Base-by-base conservation (phyloP, 2,113 vertebrate genomes). In the Gymnorhina tibicen region DNA sequence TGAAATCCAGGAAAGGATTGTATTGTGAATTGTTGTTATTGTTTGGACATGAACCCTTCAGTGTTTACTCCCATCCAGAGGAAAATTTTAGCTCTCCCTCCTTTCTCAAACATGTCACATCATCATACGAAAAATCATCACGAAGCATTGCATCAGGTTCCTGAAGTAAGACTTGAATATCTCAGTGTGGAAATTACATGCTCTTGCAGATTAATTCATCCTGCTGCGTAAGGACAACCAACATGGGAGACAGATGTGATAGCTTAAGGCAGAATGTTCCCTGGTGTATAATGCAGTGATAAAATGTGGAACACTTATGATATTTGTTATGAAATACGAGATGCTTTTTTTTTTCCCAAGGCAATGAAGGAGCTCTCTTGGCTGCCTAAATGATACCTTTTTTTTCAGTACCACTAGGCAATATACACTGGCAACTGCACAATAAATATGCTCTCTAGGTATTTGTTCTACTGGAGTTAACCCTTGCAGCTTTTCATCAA, bases 301-400 rank as follows among this genome's bases (percentile, higher is more conserved):
- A 86, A 93, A 92, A 90, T 52, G 41, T 56, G 62, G 33, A 92
- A 93, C 23, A 24, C 3, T 93, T 59, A 83, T 10, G 10, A 73
- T 92, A 87, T 88, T 85, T 87, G 33, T 88, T 80, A 73, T 56
- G 56, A 96, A 86, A 88, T 68, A 83, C 39, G 12, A 67, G 16
- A 15, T 5, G 14, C 1, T 8, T 59, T 69, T 76, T 70, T 66
- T 73, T 39, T 16, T 7, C 49, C 44, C 3, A 3, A 67, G 33
- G 67, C 39, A 73, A 69, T 68, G 83, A 72, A 93, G 35, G 18
- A 83, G 2, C 21, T 96, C 66, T 69, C 27, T 44, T 92, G 63
- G 62, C 62, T 88, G 21, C 44, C 33, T 74, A 79, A 87, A 56
- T 50, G 47, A 59, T 78, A 85, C 62, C 22, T 53, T 80, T 90